Percentiles rank a stretch among this genome's conserved stretches.
phyloP scores from a whole-genome alignment of 2,888 invertebrate genomes.

The Drosophila paramelanica region DNA sequence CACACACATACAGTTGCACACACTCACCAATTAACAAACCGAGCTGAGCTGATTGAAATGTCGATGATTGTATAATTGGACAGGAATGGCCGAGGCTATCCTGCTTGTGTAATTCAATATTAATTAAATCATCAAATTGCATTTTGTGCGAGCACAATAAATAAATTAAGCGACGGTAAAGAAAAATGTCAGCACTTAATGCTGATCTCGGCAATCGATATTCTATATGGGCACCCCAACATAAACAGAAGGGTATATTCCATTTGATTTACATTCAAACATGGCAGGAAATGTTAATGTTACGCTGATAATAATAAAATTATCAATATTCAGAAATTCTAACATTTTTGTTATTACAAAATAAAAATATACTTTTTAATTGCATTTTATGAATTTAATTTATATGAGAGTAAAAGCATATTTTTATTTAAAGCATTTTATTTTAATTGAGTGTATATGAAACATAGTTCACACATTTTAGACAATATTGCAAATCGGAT shows the following conservation, averaged over 20 bases:
- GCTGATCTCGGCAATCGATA: slow-evolving; percentile 71
- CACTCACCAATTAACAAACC: slow-evolving; percentile 22
- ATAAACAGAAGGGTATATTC: slow-evolving; percentile 26
- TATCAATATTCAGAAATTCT: too few relatives aligned
- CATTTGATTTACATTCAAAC: neutral
- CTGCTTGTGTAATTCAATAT: slow-evolving; percentile 69
- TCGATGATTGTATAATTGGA: slow-evolving; percentile 70
- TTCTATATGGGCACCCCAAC: slow-evolving; percentile 4
- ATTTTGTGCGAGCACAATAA: slow-evolving; percentile 66
- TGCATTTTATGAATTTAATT: too few relatives aligned
- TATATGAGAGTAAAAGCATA: too few relatives aligned
- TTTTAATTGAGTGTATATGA: too few relatives aligned
- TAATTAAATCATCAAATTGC: slow-evolving; percentile 77
- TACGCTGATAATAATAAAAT: neutral
- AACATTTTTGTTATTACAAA: too few relatives aligned
- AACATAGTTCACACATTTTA: too few relatives aligned
- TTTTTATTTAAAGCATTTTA: too few relatives aligned
- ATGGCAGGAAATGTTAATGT: too few relatives aligned
- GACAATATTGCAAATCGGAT: too few relatives aligned
- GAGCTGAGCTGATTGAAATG: slow-evolving; percentile 36
- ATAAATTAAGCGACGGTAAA: slow-evolving; percentile 63
- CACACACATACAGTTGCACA: slow-evolving; percentile 5
- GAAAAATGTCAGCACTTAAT: slow-evolving; percentile 51
- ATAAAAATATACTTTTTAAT: too few relatives aligned
- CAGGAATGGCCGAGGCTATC: slow-evolving; percentile 24